phyloP scores from a whole-genome alignment of 2,888 invertebrate genomes.

The Torymus tubicola region DNA sequence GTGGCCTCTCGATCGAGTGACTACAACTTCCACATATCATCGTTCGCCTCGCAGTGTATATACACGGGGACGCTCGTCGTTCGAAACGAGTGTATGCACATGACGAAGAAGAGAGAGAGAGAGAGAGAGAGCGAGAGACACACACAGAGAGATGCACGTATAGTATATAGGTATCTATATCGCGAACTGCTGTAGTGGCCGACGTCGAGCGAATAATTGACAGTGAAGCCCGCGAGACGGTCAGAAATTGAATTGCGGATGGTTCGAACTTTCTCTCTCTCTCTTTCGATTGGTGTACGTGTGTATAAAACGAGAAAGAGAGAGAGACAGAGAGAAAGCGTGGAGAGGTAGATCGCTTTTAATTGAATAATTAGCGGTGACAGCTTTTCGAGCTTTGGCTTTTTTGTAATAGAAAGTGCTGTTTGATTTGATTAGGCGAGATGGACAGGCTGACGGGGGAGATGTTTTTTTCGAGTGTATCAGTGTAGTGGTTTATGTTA shows the following conservation, averaged over 20 bases:
- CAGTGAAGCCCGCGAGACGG: conserved; percentile 31
- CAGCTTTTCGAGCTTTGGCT: conserved; percentile 16
- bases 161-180: background rate
- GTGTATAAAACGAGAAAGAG: too few relatives aligned
- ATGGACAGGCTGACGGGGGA: too few relatives aligned
- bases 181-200: background rate
- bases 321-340: background rate
- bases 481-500: too few relatives aligned
- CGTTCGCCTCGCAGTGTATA: background rate
- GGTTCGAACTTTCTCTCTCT: too few relatives aligned
- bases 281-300: too few relatives aligned
- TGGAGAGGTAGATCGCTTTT: conserved; percentile 19
- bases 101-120: too few relatives aligned
- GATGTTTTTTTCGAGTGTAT: too few relatives aligned
- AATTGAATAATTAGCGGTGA: conserved; percentile 46
- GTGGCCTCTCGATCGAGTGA: background rate
- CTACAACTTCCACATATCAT: background rate
- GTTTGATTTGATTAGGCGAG: too few relatives aligned
- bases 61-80: background rate
- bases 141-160: conserved; percentile 1
- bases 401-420: too few relatives aligned
- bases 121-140: too few relatives aligned
- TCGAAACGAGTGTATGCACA: conserved; percentile 8
- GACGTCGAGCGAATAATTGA: conserved; percentile 33
- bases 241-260: conserved; percentile 40